A percentile compares a stretch with the other conserved stretches of the same genome.
These are phyloP conservation scores for Drosophila subpulchrella DNA, from an alignment of 1,140 invertebrate species.

Conservation along the genomic window DNA sequence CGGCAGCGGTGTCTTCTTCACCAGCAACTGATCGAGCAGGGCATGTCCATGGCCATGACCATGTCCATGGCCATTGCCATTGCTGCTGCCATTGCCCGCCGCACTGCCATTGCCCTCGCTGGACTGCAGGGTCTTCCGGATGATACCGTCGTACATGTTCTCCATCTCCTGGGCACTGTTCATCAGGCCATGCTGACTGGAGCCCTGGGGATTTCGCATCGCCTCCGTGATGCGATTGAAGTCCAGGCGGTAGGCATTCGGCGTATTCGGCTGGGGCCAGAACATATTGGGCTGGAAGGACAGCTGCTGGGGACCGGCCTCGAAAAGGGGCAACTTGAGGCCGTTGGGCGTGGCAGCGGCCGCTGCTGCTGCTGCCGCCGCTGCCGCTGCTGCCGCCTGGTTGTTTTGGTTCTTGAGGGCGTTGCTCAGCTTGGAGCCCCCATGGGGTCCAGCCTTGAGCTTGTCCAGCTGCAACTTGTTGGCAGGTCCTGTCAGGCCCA, in stretches of 20 bases:
- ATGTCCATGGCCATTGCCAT: conserved; percentile 82
- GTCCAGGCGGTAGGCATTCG: conserved; percentile 85
- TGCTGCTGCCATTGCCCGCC: conserved; percentile 67
- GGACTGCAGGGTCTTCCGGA: conserved; percentile 88
- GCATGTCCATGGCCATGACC: conserved; percentile 87
- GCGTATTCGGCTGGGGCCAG: conserved; percentile 86
- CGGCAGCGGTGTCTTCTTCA: conserved; percentile 87
- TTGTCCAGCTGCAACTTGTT: conserved; percentile 70
- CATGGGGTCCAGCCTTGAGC: conserved; percentile 51
- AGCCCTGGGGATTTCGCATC: conserved; percentile 56
- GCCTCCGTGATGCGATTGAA: conserved; percentile 87
- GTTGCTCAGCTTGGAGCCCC: conserved; percentile 66
- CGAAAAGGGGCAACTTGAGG: conserved; percentile 89
- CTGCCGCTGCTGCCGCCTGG: conserved; percentile 85
- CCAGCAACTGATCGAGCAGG: conserved; percentile 89
- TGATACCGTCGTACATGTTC: conserved; percentile 90
- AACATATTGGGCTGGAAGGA: conserved; percentile 88
- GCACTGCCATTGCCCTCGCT: conserved; percentile 57
- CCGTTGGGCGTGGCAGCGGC: conserved; percentile 89
- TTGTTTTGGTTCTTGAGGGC: conserved; percentile 61
- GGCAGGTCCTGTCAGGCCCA: conserved; percentile 80
- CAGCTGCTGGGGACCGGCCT: conserved; percentile 84
- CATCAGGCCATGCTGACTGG: conserved; percentile 70
- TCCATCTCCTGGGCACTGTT: conserved; percentile 85
- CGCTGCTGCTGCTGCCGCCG: conserved; percentile 88